phyloP scores from a whole-genome alignment of 2,888 invertebrate species.

The Odontocolon sp. region DNA sequence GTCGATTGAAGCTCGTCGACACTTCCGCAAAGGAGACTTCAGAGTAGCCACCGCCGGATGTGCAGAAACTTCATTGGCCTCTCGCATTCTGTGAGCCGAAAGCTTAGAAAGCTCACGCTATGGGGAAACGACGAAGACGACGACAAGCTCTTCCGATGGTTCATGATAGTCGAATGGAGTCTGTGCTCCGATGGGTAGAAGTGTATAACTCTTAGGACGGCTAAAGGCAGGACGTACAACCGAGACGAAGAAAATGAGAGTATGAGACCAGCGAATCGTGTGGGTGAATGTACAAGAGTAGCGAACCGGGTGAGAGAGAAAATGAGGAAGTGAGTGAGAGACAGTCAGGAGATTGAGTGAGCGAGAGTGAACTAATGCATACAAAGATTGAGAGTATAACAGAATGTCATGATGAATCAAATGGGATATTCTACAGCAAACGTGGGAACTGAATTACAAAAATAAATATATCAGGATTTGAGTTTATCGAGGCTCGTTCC shows the following conservation, averaged over 20 bases:
- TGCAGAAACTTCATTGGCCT: constrained; percentile 29
- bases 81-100: background rate
- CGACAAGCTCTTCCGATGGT: constrained; percentile 23
- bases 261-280: background rate
- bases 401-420: background rate
- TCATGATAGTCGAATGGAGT: constrained; percentile 17
- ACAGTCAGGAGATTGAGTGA: background rate
- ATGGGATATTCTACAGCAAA: background rate
- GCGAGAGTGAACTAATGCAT: background rate
- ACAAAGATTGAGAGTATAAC: background rate
- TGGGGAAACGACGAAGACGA: constrained; percentile 13
- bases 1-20: constrained; percentile 28
- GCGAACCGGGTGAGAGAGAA: background rate
- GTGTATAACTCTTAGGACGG: constrained; percentile 5
- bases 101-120: constrained; percentile 6
- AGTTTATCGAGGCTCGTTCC: too few species aligned
- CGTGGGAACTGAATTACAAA: too few species aligned
- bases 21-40: constrained; percentile 22
- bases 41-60: constrained; percentile 21
- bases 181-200: constrained; percentile 12
- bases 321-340: background rate
- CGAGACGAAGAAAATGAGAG: constrained; percentile 3
- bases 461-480: too few species aligned
- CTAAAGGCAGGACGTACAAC: background rate
- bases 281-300: background rate